These are phyloP conservation scores for Halichoeres trimaculatus DNA, from an alignment of 2,113 vertebrate species.

Conservation along the genomic window DNA sequence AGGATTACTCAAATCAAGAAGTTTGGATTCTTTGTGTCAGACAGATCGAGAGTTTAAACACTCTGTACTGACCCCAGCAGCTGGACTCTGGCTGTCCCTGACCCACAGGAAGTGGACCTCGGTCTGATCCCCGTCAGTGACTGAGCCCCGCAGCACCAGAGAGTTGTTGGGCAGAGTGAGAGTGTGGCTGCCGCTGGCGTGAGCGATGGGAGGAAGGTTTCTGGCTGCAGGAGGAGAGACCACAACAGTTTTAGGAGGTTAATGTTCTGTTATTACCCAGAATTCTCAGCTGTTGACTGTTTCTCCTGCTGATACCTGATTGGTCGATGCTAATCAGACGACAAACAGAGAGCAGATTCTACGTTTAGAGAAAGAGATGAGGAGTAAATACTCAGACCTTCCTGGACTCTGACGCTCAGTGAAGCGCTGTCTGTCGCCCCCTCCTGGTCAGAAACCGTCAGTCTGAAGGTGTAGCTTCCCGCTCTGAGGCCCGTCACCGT, in stretches of 20 bases:
- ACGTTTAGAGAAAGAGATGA: no score
- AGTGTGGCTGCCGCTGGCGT: conserved; percentile 89
- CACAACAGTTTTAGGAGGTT: no score
- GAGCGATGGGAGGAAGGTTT: conserved; percentile 84
- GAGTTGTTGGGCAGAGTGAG: conserved; percentile 91
- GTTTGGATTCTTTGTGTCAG: no score
- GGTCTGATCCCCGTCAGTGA: conserved; percentile 85
- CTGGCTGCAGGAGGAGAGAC: conserved; percentile 77
- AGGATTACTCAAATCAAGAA: no score
- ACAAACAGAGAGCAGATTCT: no score
- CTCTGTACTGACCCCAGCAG: conserved; percentile 91
- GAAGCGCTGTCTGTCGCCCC: conserved; percentile 84
- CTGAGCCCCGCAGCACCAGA: conserved; percentile 88
- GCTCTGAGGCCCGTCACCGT: conserved; percentile 82
- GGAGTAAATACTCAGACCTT: conserved; percentile 79
- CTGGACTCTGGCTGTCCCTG: conserved; percentile 90
- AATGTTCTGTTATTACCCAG: no score
- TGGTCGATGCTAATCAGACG: no score
- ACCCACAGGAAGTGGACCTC: conserved; percentile 89
- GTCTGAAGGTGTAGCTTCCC: conserved; percentile 86
- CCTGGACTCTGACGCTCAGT: conserved; percentile 83
- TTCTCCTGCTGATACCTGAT: no score
- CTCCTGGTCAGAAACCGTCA: conserved; percentile 87
- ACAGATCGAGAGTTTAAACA: no score
- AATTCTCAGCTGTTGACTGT: no score